Evolutionary conservation across 2,113 vertebrate species (phyloP).

Genomic region (Oncorhynchus kisutch): DNA sequence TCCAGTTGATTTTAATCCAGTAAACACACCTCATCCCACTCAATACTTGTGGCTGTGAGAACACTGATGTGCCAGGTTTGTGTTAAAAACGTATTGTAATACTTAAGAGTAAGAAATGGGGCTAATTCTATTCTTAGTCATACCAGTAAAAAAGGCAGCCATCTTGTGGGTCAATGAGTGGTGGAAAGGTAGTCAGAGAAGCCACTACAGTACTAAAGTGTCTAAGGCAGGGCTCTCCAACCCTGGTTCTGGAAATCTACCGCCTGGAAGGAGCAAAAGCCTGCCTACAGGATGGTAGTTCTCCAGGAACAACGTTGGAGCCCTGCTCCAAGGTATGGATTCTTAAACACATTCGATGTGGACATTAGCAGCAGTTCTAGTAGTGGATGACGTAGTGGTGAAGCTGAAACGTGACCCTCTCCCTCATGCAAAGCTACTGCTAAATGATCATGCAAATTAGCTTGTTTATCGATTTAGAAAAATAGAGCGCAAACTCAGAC

Average conservation of each 20-base stretch:
- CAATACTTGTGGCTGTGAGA: constrained; percentile 48
- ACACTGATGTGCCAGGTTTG: constrained; percentile 32
- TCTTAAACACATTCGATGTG: constrained; percentile 68
- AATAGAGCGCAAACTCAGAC: constrained; percentile 55
- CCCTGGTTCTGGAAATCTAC: too few relatives aligned
- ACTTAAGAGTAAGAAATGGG: neutral
- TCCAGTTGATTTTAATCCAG: constrained; percentile 52
- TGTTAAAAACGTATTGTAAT: constrained; percentile 34
- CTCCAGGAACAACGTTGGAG: too few relatives aligned
- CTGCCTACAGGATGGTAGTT: too few relatives aligned
- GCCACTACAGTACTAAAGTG: constrained; percentile 40
- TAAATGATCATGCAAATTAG: neutral
- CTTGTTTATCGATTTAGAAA: neutral
- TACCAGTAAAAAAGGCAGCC: constrained; percentile 2
- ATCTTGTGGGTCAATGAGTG: constrained; percentile 16
- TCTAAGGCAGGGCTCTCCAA: neutral
- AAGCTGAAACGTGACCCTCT: constrained; percentile 38
- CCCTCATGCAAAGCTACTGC: constrained; percentile 63
- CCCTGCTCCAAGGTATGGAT: constrained; percentile 30
- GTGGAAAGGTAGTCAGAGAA: constrained; percentile 1
- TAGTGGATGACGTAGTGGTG: constrained; percentile 61
- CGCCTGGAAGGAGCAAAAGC: too few relatives aligned
- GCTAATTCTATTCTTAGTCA: neutral
- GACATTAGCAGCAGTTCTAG: constrained; percentile 71
- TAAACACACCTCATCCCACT: constrained; percentile 26